Evolutionary conservation across 1,140 invertebrate genomes (phyloP).

Genomic region (Lepidurus packardi): DNA sequence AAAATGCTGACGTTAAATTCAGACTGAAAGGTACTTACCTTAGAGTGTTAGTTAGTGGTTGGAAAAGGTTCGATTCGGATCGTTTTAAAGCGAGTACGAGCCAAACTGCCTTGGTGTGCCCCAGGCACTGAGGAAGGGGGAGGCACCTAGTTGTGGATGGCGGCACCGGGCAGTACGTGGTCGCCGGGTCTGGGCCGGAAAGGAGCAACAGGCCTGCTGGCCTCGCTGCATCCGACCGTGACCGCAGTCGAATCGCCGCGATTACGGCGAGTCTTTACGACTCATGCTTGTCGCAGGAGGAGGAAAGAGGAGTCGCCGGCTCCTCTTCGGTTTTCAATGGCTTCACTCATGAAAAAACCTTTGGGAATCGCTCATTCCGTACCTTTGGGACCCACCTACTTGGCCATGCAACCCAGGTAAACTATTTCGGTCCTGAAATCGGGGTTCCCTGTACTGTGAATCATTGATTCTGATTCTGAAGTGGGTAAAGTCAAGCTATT

Average conservation of each 20-base stretch:
- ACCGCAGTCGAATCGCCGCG: conserved; percentile 36
- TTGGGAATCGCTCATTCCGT: conserved; percentile 48
- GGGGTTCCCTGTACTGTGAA: neutral
- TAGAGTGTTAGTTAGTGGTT: no score
- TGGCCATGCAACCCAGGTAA: conserved; percentile 41
- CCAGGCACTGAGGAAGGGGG: neutral
- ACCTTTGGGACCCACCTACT: conserved; percentile 44
- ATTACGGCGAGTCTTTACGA: conserved; percentile 46
- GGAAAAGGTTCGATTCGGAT: neutral
- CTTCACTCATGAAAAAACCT: conserved; percentile 47
- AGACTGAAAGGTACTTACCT: no score
- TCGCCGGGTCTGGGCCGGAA: neutral
- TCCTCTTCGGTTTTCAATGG: conserved; percentile 42
- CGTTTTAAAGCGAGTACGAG: neutral
- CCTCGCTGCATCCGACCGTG: conserved; percentile 1
- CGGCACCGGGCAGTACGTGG: neutral
- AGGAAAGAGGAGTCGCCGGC: conserved; percentile 41
- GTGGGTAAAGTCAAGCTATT: no score
- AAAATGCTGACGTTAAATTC: no score
- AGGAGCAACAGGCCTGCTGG: conserved; percentile 10
- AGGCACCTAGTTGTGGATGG: neutral
- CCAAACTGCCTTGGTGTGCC: neutral
- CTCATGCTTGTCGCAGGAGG: conserved; percentile 42
- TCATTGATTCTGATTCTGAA: no score
- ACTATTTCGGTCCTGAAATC: conserved; percentile 28